A percentile compares a stretch with the other conserved stretches of the same genome.
Conservation (phyloP, 2,888 invertebrate genomes). For the Pasiphila rectangulata region DNA sequence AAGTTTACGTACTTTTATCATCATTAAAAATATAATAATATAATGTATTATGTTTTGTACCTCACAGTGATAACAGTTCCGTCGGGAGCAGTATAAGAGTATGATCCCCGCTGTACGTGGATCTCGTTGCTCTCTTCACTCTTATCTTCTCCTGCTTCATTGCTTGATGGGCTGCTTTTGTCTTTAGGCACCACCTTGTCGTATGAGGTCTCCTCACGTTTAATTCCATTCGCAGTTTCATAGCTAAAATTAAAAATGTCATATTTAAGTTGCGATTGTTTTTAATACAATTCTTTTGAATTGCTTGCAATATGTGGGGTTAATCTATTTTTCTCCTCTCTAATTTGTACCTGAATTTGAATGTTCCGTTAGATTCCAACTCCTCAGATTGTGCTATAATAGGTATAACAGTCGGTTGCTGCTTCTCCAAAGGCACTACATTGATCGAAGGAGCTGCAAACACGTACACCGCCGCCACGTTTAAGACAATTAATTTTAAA, state of each 20-base stretch:
- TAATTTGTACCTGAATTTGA: conserved; percentile 75
- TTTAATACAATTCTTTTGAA: neutral
- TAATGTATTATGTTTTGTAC: conserved; percentile 52
- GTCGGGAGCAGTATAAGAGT: conserved; percentile 86
- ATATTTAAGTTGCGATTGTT: no score
- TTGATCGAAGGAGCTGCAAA: conserved; percentile 52
- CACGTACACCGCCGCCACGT: conserved; percentile 42
- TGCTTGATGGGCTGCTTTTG: conserved; percentile 62
- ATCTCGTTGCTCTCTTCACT: conserved; percentile 76
- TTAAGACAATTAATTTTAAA: conserved; percentile 50
- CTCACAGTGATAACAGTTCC: conserved; percentile 83
- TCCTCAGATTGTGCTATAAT: conserved; percentile 77
- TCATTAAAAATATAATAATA: neutral
- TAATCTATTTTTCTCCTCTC: no score
- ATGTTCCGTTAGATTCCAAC: conserved; percentile 75
- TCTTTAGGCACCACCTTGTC: conserved; percentile 81
- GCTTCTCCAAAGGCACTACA: conserved; percentile 55
- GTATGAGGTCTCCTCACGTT: conserved; percentile 86
- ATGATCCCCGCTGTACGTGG: conserved; percentile 84
- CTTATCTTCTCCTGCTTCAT: conserved; percentile 79
- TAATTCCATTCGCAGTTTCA: conserved; percentile 89
- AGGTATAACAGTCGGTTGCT: conserved; percentile 68
- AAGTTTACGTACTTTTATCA: neutral
- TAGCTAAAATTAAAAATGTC: conserved; percentile 67
- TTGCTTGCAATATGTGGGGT: neutral